Conservation (phyloP, 2,797 vertebrate genomes). For the Ctenopoma kingsleyae region DNA sequence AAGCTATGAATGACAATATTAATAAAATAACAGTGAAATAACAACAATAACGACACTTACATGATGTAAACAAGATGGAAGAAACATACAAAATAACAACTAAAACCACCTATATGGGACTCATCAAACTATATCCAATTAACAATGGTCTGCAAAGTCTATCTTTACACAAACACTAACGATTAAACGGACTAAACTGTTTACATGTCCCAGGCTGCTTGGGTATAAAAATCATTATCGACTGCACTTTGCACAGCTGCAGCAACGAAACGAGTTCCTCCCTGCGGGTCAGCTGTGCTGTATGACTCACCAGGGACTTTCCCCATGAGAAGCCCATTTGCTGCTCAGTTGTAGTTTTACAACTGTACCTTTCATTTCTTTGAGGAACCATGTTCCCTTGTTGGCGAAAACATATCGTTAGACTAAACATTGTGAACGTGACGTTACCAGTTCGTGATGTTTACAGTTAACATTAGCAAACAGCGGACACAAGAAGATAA, state of each 20-base stretch:
- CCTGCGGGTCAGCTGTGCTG: slow-evolving; percentile 35
- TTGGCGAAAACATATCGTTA: neutral
- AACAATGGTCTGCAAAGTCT: neutral
- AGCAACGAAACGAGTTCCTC: slow-evolving; percentile 25
- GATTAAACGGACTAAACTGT: neutral
- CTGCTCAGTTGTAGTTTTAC: neutral
- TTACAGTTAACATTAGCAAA: neutral
- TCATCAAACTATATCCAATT: neutral
- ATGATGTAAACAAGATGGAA: neutral
- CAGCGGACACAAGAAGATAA: neutral
- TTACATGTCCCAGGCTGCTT: neutral
- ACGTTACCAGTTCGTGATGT: neutral
- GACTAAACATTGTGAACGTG: neutral
- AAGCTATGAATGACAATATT: neutral
- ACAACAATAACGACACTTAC: neutral
- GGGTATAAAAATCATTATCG: neutral
- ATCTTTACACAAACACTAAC: neutral
- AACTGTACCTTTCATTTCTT: neutral
- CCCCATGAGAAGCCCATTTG: neutral
- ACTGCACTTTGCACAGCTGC: slow-evolving; percentile 27
- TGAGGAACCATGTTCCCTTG: neutral
- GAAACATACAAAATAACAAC: neutral
- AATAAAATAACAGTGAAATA: neutral
- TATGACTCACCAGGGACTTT: slow-evolving; percentile 67
- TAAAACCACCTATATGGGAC: no score